These are phyloP conservation scores for Xestia sexstrigata DNA, from an alignment of 2,888 invertebrate species.

Conservation along the genomic window DNA sequence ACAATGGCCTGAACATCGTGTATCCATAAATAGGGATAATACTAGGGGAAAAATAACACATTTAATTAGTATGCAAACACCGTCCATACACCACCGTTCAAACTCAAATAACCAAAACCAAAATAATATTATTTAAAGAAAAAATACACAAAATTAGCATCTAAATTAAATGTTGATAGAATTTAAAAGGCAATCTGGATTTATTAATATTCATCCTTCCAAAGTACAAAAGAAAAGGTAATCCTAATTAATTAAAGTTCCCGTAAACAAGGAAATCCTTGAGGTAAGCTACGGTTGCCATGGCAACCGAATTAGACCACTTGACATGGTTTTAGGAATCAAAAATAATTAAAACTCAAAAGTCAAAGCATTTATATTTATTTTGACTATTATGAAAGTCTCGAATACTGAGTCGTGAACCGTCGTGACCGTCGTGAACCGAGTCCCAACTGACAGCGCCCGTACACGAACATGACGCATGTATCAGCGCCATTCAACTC, in stretches of 20 bases:
- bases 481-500: too few species aligned
- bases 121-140: constrained; percentile 27
- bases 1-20: not conserved
- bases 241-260: constrained; percentile 66
- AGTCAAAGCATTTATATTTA: too few species aligned
- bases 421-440: too few species aligned
- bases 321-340: not conserved
- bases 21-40: not conserved
- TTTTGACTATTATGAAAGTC: too few species aligned
- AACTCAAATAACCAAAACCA: constrained; percentile 15
- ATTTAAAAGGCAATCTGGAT: constrained; percentile 59
- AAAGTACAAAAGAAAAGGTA: constrained; percentile 62
- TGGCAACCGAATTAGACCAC: constrained; percentile 10
- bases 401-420: too few species aligned
- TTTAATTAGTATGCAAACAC: constrained; percentile 15
- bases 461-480: too few species aligned
- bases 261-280: constrained; percentile 59
- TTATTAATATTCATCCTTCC: constrained; percentile 67
- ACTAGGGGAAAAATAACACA: not conserved
- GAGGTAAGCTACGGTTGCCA: constrained; percentile 16
- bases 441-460: too few species aligned
- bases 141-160: constrained; percentile 64
- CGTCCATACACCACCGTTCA: too few species aligned
- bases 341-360: too few species aligned
- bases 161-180: constrained; percentile 66